A percentile compares a stretch with the other conserved stretches of the same genome.
Evolutionary conservation across 2,888 invertebrate genomes (phyloP).

Genomic region (Tetramorium bicarinatum): DNA sequence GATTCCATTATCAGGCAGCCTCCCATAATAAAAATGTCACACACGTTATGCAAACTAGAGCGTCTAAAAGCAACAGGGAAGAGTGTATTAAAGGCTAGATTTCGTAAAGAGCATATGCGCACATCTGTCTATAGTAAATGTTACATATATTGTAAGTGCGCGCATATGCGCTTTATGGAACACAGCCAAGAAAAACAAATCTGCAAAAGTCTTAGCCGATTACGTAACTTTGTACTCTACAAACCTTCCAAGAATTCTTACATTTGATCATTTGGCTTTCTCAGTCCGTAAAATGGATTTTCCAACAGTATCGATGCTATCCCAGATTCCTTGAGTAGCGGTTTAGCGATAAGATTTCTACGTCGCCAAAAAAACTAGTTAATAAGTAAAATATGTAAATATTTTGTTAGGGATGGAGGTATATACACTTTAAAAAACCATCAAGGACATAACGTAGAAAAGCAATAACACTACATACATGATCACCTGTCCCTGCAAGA

Average conservation of each 20-base stretch:
- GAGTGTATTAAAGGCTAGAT: no score
- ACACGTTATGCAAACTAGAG: slow-evolving; percentile 97
- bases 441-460: not conserved
- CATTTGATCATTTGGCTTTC: slow-evolving; percentile 96
- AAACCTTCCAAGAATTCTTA: slow-evolving; percentile 86
- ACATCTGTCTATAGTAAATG: no score
- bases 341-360: slow-evolving; percentile 95
- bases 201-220: not conserved
- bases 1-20: slow-evolving; percentile 98
- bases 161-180: no score
- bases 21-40: slow-evolving; percentile 99
- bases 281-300: slow-evolving; percentile 97
- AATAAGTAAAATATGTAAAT: slow-evolving; percentile 61
- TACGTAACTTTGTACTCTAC: slow-evolving; percentile 52
- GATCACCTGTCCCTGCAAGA: slow-evolving; percentile 99
- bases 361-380: slow-evolving; percentile 96
- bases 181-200: slow-evolving; percentile 13
- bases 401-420: not conserved
- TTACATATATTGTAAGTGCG: no score
- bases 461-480: slow-evolving; percentile 89
- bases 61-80: slow-evolving; percentile 88
- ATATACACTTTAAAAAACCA: not conserved
- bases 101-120: no score
- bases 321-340: slow-evolving; percentile 94
- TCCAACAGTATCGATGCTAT: slow-evolving; percentile 98